Base-by-base conservation (phyloP, 2,888 invertebrate species). In the Lacanobia oleracea region DNA sequence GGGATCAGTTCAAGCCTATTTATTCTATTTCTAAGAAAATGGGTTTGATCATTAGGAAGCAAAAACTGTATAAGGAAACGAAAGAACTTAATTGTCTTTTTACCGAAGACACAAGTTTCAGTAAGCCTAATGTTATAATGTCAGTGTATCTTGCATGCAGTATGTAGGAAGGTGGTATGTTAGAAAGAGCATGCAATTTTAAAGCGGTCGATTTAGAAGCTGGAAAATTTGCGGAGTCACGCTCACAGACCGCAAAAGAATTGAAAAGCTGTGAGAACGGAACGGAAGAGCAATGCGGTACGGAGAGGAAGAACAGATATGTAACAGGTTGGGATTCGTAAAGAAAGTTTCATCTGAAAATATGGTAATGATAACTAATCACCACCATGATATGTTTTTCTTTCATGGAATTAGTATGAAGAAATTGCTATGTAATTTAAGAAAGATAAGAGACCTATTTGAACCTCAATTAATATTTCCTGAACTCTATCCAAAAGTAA, bases 171-270 rank as follows among this genome's bases (percentile, higher is more conserved):
- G 53, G 66, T 50, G n/a, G 66, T 64, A 40, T n/a, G 27, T 23
- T 70, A 64, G 48, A 51, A 75, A 65, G 67, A 69, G 43, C 59
- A 82, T 67, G 65, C 69, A 69, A 73, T 67, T 69, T 72, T 73
- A 67, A 72, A 61, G 12, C 50, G 60, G 57, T 69, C 83, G 63
- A 67, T 73, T 78, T 79, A 54, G 40, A 37, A 63, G 27, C 23
- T 37, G 40, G 66, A 73, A 64, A 69, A 57, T 78, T 77, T 67
- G 69, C 54, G 33, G 60, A 78, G 68, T 80, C 79, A 73, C 64
- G 67, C 60, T 78, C 67, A 57, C 56, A 67, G 79, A 69, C 79
- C 69, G 67, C 69, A 69, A 72, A 79, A 82, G 63, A 82, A 80
- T 78, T 77, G 79, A 64, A 82, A 71, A 66, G 59, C 71, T 53